Percentiles rank a stretch among this genome's conserved stretches.
Evolutionary conservation across 2,113 vertebrate genomes (phyloP).

Genomic region (Mus pahari): DNA sequence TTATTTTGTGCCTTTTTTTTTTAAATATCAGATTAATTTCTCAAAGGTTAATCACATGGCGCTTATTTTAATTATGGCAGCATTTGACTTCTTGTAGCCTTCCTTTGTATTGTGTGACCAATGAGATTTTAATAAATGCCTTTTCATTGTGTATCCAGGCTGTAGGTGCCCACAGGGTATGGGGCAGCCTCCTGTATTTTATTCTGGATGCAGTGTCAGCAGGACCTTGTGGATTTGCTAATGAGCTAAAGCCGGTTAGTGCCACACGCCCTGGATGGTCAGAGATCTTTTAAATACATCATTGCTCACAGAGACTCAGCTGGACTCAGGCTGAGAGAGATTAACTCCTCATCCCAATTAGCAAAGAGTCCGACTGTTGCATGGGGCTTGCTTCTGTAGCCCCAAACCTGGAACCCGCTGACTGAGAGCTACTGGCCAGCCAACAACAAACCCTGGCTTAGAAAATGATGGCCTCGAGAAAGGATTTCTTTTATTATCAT

Average conservation of each 20-base stretch:
- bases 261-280: slow-evolving; percentile 82
- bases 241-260: slow-evolving; percentile 87
- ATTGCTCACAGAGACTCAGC: slow-evolving; percentile 84
- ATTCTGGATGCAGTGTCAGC: slow-evolving; percentile 83
- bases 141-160: slow-evolving; percentile 89
- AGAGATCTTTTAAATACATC: slow-evolving; percentile 85
- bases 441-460: not conserved
- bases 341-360: slow-evolving; percentile 88
- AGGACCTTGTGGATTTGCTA: slow-evolving; percentile 86
- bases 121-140: slow-evolving; percentile 90
- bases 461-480: slow-evolving; percentile 45
- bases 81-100: slow-evolving; percentile 87
- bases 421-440: not conserved
- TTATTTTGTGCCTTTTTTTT: slow-evolving; percentile 82
- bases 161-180: slow-evolving; percentile 86
- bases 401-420: slow-evolving; percentile 9
- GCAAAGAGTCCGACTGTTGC: slow-evolving; percentile 79
- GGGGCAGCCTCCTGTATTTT: slow-evolving; percentile 84
- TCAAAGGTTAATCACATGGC: slow-evolving; percentile 88
- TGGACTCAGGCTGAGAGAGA: slow-evolving; percentile 85
- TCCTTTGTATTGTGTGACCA: slow-evolving; percentile 85
- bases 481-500: slow-evolving; percentile 51
- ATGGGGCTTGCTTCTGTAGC: slow-evolving; percentile 23
- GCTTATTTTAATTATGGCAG: slow-evolving; percentile 90
- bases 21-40: slow-evolving; percentile 87